These are phyloP conservation scores for Augochlora pura DNA, from an alignment of 1,140 invertebrate species.

Conservation along the genomic window DNA sequence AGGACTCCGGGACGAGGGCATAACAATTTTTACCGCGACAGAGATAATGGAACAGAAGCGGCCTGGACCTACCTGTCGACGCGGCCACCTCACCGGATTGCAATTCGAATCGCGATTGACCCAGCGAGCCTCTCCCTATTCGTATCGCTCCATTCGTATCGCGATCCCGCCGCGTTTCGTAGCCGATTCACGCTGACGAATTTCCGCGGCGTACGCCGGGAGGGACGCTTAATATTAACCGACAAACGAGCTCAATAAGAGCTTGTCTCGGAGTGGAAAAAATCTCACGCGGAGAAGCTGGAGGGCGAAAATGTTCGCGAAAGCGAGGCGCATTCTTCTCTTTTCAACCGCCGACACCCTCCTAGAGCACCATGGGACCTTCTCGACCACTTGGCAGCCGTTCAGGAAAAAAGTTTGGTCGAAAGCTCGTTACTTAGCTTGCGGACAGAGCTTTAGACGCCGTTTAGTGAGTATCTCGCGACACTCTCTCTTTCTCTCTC, in stretches of 20 bases:
- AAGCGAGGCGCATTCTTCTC: conserved; percentile 50
- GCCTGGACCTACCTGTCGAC: not conserved
- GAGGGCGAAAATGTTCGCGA: conserved; percentile 57
- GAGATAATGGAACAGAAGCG: not conserved
- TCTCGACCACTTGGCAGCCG: conserved; percentile 68
- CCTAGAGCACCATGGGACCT: conserved; percentile 43
- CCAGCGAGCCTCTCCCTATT: too few species aligned
- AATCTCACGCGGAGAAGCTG: conserved; percentile 61
- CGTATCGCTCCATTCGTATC: too few species aligned
- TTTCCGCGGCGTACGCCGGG: not conserved
- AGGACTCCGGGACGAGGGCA: not conserved
- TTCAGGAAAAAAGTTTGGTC: conserved; percentile 70
- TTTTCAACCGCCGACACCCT: conserved; percentile 45
- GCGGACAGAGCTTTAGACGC: conserved; percentile 69
- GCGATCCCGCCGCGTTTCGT: too few species aligned
- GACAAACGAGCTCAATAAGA: conserved; percentile 72
- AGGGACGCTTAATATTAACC: conserved; percentile 66
- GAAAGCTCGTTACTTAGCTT: conserved; percentile 72
- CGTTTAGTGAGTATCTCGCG: conserved; percentile 60
- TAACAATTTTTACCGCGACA: not conserved
- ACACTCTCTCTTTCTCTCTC: conserved; percentile 44
- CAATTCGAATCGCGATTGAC: not conserved
- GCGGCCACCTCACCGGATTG: not conserved
- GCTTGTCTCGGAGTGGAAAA: conserved; percentile 53
- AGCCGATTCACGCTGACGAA: too few species aligned